phyloP scores from a whole-genome alignment of 2,797 vertebrate species.

The Eutrigla gurnardus region DNA sequence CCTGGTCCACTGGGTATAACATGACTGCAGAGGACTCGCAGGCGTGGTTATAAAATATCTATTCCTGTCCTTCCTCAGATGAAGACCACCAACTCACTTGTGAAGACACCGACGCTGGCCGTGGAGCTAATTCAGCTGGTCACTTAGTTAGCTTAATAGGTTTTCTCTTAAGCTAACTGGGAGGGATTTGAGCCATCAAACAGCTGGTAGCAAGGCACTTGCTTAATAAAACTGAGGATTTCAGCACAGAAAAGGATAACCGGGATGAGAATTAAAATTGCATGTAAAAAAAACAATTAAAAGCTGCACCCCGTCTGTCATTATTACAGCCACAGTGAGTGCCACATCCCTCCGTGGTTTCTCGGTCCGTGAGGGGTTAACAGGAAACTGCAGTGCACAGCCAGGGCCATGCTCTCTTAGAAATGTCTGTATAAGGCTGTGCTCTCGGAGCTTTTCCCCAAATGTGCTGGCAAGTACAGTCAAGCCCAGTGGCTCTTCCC shows the following conservation, averaged over 20 bases:
- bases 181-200: slow-evolving; percentile 38
- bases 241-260: slow-evolving; percentile 1
- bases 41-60: slow-evolving; percentile 47
- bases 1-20: slow-evolving; percentile 13
- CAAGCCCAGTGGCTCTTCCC: slow-evolving; percentile 72
- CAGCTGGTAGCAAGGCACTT: slow-evolving; percentile 14
- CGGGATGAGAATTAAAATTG: background rate
- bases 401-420: slow-evolving; percentile 61
- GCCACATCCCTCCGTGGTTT: slow-evolving; percentile 25
- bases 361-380: slow-evolving; percentile 78
- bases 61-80: slow-evolving; percentile 48
- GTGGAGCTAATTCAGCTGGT: slow-evolving; percentile 5
- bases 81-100: slow-evolving; percentile 37
- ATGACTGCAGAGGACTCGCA: slow-evolving; percentile 21
- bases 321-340: slow-evolving; percentile 9
- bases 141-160: slow-evolving; percentile 40
- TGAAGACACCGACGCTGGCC: no score
- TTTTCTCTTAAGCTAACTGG: slow-evolving; percentile 53
- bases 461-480: slow-evolving; percentile 82
- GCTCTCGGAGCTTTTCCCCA: slow-evolving; percentile 74
- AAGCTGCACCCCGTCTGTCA: background rate
- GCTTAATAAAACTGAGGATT: background rate
- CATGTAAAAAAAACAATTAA: background rate
- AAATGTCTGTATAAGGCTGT: slow-evolving; percentile 86
- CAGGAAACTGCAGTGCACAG: slow-evolving; percentile 77